Base-by-base conservation (phyloP, 2,113 vertebrate genomes). In the Sclerurus mexicanus region DNA sequence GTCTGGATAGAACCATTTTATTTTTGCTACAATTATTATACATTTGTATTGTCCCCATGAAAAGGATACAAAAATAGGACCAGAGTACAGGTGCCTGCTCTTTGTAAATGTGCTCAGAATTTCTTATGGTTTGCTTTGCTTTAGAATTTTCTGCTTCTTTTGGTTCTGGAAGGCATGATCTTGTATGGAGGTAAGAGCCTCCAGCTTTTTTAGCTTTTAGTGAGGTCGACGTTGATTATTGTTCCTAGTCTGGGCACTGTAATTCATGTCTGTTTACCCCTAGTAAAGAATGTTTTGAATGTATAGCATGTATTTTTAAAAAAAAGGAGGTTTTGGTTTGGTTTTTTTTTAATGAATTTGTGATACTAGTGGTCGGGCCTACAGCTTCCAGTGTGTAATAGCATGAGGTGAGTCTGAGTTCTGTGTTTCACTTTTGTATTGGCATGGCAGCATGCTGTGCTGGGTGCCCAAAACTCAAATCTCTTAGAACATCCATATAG, bases 21-120 rank as follows among this genome's bases (percentile, higher is more conserved):
- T 89, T 93, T 96, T 78, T 76, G 60, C 63, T 84, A 22, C n/a
- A 14, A 18, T 7, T 92, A 9, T 31, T 87, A 60, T 18, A 67
- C 63, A 87, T 33, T 94, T 96, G 49, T 67, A 68, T 60, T 88
- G 47, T 75, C 53, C 69, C 73, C 71, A 67, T 78, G 67, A 92
- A 94, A 96, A 89, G 79, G 97, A 90, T 69, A 93, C 89, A 89
- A 92, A 96, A 96, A 47, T 72, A 93, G 79, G 60, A 90, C 71
- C 80, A 86, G 63, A 89, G 52, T 95, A 85, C 58, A 92, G 80
- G 79, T 92, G 82, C 66, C n/a, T 94, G 64, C 44, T 58, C 16
- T 76, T 67, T 82, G 53, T 79, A 86, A 93, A 83, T 37, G 47
- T 67, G 53, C 47, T 94, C 49, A 85, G 87, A 90, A 96, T 97